phyloP scores from a whole-genome alignment of 2,113 vertebrate genomes.

The Crocuta crocuta region DNA sequence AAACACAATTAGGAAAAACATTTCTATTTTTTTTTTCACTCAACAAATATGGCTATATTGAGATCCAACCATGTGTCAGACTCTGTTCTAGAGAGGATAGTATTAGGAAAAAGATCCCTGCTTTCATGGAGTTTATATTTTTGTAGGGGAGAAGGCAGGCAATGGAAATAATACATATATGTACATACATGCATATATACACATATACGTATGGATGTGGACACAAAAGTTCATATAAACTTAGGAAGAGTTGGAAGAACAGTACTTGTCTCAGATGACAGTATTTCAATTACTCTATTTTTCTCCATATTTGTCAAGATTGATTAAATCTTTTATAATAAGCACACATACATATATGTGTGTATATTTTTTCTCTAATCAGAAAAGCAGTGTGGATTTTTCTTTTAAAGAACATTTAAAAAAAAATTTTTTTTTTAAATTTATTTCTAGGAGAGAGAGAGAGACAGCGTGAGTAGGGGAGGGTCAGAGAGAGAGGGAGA shows the following conservation, averaged over 20 bases:
- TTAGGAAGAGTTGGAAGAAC: background rate
- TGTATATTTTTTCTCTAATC: background rate
- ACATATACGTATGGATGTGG: fast-evolving
- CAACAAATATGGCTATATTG: background rate
- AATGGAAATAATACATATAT: background rate
- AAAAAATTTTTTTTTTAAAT: too few species aligned
- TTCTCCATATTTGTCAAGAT: background rate
- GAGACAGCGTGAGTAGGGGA: too few species aligned
- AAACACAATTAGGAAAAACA: background rate
- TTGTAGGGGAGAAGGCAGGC: background rate
- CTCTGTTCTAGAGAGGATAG: background rate
- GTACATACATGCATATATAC: background rate
- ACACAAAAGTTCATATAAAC: background rate
- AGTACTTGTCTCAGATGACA: background rate
- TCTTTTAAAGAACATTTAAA: background rate
- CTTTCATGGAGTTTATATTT: background rate
- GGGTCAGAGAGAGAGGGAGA: too few species aligned
- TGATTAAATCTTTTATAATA: background rate
- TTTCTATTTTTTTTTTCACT: background rate
- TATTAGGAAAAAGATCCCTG: background rate
- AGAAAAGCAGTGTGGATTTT: background rate
- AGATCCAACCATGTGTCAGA: background rate
- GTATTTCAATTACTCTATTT: background rate
- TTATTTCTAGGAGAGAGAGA: too few species aligned
- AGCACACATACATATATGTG: background rate